These are phyloP conservation scores for Diarsia rubi DNA, from an alignment of 2,888 invertebrate genomes.

Conservation along the genomic window DNA sequence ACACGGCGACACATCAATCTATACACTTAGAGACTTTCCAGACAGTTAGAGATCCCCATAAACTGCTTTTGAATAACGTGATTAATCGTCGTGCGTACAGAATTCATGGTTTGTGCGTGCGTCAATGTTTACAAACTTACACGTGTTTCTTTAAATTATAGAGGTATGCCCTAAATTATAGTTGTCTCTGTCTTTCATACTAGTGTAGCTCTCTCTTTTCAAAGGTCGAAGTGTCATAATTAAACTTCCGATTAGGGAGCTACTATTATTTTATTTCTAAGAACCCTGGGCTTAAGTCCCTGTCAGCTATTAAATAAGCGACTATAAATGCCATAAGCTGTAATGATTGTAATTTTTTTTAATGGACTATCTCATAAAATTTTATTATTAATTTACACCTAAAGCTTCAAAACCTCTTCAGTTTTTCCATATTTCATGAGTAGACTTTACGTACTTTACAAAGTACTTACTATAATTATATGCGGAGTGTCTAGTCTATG, in stretches of 20 bases:
- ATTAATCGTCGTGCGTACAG: too few relatives aligned
- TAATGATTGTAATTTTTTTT: neutral
- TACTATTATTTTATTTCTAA: neutral
- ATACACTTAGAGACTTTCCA: too few relatives aligned
- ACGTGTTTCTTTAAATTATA: neutral
- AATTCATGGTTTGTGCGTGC: neutral
- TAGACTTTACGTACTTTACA: slow-evolving; percentile 33
- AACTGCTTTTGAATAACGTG: too few relatives aligned
- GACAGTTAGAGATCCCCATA: too few relatives aligned
- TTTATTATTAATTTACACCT: slow-evolving; percentile 39
- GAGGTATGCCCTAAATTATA: neutral
- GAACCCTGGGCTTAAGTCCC: neutral
- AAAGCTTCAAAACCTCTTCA: slow-evolving; percentile 38
- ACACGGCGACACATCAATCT: too few relatives aligned
- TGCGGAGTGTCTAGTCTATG: slow-evolving; percentile 62
- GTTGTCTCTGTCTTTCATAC: neutral
- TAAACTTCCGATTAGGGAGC: neutral
- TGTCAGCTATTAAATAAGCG: neutral
- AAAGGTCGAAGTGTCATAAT: neutral
- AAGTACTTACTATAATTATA: slow-evolving; percentile 62
- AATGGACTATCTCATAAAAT: slow-evolving; percentile 26
- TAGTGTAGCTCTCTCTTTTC: neutral
- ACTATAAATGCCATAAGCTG: slow-evolving; percentile 5
- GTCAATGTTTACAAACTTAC: neutral
- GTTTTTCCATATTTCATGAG: slow-evolving; percentile 41